These are phyloP conservation scores for Sarcophaga variegata DNA, from an alignment of 2,888 invertebrate species.

Conservation along the genomic window DNA sequence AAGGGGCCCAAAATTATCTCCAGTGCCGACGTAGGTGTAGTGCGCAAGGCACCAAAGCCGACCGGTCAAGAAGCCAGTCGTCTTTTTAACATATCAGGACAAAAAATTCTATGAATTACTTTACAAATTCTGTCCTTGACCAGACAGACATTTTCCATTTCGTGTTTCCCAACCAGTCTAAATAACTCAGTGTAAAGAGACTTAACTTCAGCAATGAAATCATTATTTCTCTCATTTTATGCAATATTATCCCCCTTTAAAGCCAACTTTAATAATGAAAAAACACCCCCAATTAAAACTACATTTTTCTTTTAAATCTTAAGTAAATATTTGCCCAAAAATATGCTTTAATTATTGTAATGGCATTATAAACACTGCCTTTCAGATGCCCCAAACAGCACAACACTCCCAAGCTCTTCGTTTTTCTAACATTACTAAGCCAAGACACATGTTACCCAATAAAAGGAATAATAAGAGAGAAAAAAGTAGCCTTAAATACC, in stretches of 20 bases:
- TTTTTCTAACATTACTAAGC: slow-evolving; percentile 9
- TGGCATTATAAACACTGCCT: slow-evolving; percentile 51
- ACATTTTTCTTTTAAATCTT: neutral
- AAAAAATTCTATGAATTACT: too few species aligned
- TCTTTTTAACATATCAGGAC: too few species aligned
- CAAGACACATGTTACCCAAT: slow-evolving; percentile 27
- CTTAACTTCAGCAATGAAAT: too few species aligned
- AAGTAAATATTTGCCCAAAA: slow-evolving; percentile 44
- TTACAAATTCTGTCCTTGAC: too few species aligned
- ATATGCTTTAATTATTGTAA: slow-evolving; percentile 27
- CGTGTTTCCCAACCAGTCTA: too few species aligned
- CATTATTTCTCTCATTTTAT: neutral
- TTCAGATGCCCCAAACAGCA: neutral
- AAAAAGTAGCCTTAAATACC: slow-evolving; percentile 28
- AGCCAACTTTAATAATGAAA: too few species aligned
- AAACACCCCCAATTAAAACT: neutral
- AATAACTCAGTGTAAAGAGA: too few species aligned
- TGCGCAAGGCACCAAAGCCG: too few species aligned
- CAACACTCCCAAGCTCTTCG: neutral
- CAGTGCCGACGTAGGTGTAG: too few species aligned
- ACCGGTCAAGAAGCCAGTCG: too few species aligned
- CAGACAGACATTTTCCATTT: too few species aligned
- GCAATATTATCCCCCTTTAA: neutral
- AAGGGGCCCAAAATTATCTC: too few species aligned
- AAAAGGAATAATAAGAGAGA: neutral